Evolutionary conservation across 1,140 invertebrate genomes (phyloP).

Genomic region (Polyergus mexicanus): DNA sequence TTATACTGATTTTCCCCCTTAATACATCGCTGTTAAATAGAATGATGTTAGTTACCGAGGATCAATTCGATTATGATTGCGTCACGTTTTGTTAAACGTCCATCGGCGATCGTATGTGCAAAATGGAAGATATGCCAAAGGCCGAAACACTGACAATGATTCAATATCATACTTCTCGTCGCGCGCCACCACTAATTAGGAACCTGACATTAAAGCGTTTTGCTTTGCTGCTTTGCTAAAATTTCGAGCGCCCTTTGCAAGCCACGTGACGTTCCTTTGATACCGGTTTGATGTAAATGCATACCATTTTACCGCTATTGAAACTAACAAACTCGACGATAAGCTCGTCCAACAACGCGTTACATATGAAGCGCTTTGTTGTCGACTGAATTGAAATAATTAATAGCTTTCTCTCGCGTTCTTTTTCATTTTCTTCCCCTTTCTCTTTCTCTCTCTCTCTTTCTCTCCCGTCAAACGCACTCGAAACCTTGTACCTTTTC

Average conservation of each 20-base stretch:
- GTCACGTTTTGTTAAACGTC: constrained; percentile 1
- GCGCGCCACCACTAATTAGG: constrained; percentile 30
- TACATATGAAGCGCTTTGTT: constrained; percentile 50
- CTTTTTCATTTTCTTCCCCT: neutral
- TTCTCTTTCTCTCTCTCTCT: neutral
- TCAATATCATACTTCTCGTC: constrained; percentile 38
- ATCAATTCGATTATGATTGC: neutral
- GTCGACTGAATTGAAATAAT: constrained; percentile 39
- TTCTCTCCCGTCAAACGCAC: constrained; percentile 1
- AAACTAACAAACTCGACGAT: constrained; percentile 53
- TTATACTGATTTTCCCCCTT: neutral
- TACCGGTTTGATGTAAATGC: constrained; percentile 10
- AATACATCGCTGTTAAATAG: neutral
- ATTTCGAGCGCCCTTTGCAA: constrained; percentile 39
- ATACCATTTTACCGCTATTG: constrained; percentile 55
- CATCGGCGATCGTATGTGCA: neutral
- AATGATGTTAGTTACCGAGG: neutral
- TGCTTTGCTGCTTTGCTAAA: constrained; percentile 42
- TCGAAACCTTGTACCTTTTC: constrained; percentile 4
- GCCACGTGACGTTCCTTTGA: constrained; percentile 47
- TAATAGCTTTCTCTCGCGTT: constrained; percentile 30
- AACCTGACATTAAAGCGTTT: constrained; percentile 52
- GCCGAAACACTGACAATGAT: constrained; percentile 12
- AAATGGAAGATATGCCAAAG: constrained; percentile 32
- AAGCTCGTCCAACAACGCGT: constrained; percentile 54